These are phyloP conservation scores for Aegotheles bennettii DNA, from an alignment of 2,113 vertebrate species.

Conservation along the genomic window DNA sequence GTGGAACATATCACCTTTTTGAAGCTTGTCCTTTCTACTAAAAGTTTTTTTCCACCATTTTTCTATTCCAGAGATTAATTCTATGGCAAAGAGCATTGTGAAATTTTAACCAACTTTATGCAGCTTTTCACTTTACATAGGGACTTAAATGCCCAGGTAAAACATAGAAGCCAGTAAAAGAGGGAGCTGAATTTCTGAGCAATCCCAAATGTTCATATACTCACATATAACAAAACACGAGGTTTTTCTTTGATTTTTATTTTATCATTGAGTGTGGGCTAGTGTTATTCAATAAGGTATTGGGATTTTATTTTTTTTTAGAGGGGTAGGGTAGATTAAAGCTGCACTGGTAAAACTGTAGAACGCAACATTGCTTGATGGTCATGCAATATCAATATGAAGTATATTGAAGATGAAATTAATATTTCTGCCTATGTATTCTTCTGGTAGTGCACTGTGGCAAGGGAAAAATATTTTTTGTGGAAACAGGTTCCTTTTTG, in stretches of 20 bases:
- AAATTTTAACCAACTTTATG: background rate
- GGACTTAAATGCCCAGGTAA: background rate
- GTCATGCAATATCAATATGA: background rate
- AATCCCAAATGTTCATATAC: rapidly evolving
- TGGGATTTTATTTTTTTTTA: background rate
- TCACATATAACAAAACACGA: background rate
- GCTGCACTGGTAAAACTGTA: background rate
- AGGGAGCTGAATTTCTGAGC: background rate
- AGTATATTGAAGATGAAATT: background rate
- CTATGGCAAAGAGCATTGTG: background rate
- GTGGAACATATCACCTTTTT: background rate
- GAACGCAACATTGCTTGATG: background rate
- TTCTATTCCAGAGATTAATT: background rate
- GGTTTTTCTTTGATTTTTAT: background rate
- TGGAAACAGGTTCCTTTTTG: background rate
- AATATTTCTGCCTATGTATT: background rate
- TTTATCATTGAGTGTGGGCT: rapidly evolving
- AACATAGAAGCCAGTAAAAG: background rate
- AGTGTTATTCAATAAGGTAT: background rate
- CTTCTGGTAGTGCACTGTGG: background rate
- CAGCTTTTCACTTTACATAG: background rate
- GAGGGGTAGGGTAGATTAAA: rapidly evolving
- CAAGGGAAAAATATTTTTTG: background rate
- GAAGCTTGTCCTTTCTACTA: background rate
- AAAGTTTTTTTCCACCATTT: background rate